Conservation (phyloP, 2,113 vertebrate species). For the Lontra canadensis region DNA sequence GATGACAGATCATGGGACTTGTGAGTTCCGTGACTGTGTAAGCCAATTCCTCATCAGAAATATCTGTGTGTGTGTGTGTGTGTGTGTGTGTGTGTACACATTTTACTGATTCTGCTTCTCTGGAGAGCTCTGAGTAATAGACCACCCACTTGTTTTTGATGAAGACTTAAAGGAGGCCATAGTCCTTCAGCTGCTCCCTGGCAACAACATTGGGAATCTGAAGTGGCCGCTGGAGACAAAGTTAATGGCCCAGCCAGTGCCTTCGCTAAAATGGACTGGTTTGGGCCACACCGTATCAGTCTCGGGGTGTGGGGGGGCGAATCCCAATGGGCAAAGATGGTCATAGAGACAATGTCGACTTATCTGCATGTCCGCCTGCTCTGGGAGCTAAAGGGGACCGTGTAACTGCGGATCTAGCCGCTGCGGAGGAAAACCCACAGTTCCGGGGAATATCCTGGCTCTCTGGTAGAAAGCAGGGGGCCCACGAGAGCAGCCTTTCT, state of each 20-base stretch:
- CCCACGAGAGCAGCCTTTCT: not conserved
- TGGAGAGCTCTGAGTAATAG: not conserved
- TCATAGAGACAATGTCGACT: not conserved
- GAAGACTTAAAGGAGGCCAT: not conserved
- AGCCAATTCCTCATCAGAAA: not conserved
- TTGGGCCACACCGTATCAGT: not conserved
- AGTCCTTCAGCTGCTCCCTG: not conserved
- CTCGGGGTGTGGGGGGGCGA: too few relatives aligned
- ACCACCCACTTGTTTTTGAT: not conserved
- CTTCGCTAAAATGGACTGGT: not conserved
- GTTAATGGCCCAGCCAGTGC: not conserved
- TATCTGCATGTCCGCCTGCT: not conserved
- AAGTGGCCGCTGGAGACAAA: not conserved
- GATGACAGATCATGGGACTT: not conserved
- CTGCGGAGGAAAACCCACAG: not conserved
- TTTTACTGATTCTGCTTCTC: not conserved
- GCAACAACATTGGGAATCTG: not conserved
- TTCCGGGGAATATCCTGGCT: not conserved
- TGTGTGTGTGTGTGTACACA: too few relatives aligned
- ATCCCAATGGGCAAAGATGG: not conserved
- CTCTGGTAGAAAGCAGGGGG: not conserved
- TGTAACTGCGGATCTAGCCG: not conserved
- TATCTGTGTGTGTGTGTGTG: not conserved
- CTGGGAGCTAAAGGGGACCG: not conserved
- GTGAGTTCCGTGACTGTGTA: not conserved